Conservation (phyloP, 2,797 vertebrate genomes). For the Cichlasoma orientale region DNA sequence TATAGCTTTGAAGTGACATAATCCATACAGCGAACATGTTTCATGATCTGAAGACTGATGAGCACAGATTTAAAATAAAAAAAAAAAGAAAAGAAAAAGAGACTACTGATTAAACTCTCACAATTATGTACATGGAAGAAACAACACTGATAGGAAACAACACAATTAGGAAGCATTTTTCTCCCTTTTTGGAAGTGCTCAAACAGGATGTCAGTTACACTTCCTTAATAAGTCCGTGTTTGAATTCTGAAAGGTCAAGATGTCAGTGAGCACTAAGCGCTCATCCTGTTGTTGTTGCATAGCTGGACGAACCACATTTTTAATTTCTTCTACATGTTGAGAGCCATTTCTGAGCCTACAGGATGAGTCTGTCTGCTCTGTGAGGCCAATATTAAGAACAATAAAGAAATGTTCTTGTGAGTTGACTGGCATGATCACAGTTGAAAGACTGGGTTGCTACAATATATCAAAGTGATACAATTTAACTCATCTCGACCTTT, state of each 20-base stretch:
- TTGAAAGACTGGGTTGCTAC: constrained; percentile 21
- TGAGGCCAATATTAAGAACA: background rate
- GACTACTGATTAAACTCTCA: background rate
- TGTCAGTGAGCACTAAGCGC: background rate
- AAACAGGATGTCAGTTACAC: constrained; percentile 26
- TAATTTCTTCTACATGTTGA: background rate
- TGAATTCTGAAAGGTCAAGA: constrained; percentile 45
- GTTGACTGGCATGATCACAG: background rate
- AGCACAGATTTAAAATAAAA: background rate
- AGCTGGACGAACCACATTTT: constrained; percentile 20
- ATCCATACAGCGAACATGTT: background rate
- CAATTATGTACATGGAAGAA: constrained; percentile 10
- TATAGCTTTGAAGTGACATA: background rate
- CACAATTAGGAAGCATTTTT: constrained; percentile 27
- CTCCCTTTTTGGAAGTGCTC: constrained; percentile 23
- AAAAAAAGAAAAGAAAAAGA: background rate
- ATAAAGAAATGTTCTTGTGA: background rate
- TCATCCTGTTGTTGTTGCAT: constrained; percentile 19
- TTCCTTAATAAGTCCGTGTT: constrained; percentile 1
- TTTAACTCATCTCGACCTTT: constrained; percentile 15
- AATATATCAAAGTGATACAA: background rate
- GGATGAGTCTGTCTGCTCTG: background rate
- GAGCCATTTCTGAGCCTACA: background rate
- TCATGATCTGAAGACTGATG: constrained; percentile 1
- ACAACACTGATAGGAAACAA: constrained; percentile 16